phyloP scores from a whole-genome alignment of 1,140 invertebrate genomes.

The Eciton burchellii region DNA sequence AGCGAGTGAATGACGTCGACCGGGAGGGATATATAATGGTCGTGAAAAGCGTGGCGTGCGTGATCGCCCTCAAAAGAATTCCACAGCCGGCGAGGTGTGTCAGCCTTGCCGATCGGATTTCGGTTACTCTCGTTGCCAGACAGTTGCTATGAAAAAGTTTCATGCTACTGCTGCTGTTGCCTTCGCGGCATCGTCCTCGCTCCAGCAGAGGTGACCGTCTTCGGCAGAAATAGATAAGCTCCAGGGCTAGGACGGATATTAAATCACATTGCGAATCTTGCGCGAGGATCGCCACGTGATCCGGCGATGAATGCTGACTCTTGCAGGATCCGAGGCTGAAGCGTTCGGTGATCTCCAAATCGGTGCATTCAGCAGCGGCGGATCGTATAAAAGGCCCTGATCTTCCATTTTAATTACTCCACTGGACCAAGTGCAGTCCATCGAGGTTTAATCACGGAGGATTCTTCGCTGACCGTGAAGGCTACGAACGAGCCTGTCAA shows the following conservation, averaged over 20 bases:
- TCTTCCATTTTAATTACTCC: not conserved
- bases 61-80: conserved; percentile 53
- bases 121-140: conserved; percentile 46
- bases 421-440: conserved; percentile 1
- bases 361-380: not conserved
- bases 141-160: conserved; percentile 40
- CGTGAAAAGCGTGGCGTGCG: conserved; percentile 34
- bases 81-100: conserved; percentile 48
- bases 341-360: not conserved
- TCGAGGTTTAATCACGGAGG: not conserved
- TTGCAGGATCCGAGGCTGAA: not conserved
- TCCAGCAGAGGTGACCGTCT: conserved; percentile 47
- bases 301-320: not conserved
- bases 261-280: conserved; percentile 26
- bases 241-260: conserved; percentile 46
- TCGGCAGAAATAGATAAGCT: conserved; percentile 48
- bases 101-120: conserved; percentile 46
- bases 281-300: not conserved
- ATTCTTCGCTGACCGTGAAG: no score
- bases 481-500: no score
- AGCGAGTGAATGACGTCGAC: conserved; percentile 41
- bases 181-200: not conserved
- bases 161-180: conserved; percentile 1
- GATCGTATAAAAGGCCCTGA: not conserved
- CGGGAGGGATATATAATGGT: conserved; percentile 44